These are phyloP conservation scores for Daboia siamensis DNA, from an alignment of 2,113 vertebrate genomes.

Conservation along the genomic window DNA sequence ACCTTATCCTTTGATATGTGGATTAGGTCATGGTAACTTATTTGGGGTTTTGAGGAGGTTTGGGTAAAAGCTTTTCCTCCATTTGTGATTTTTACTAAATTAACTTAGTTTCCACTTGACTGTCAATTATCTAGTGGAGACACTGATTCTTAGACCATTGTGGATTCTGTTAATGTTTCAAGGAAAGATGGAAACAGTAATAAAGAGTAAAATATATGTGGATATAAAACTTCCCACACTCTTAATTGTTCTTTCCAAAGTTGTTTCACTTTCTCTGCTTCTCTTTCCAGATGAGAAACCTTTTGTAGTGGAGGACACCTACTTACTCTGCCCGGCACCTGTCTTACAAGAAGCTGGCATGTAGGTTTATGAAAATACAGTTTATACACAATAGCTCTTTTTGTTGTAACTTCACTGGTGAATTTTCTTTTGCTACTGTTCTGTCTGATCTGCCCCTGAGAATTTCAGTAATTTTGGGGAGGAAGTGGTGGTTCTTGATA, in stretches of 20 bases:
- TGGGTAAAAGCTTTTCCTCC: no score
- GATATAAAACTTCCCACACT: background rate
- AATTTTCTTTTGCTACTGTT: background rate
- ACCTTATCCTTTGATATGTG: no score
- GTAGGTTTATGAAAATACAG: constrained; percentile 69
- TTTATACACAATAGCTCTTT: background rate
- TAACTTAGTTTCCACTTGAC: no score
- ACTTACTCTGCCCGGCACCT: constrained; percentile 92
- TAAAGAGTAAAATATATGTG: background rate
- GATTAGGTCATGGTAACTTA: no score
- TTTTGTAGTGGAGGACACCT: constrained; percentile 90
- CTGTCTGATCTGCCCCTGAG: background rate
- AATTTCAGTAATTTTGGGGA: background rate
- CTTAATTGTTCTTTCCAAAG: background rate
- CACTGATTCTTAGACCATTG: background rate
- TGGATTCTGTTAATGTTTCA: background rate
- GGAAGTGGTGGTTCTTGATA: background rate
- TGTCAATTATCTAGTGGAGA: background rate
- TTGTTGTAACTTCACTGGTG: background rate
- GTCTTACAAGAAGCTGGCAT: constrained; percentile 90
- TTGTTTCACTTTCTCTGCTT: background rate
- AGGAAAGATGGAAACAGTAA: background rate
- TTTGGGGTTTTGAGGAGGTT: no score
- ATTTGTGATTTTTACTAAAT: no score
- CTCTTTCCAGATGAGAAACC: constrained; percentile 86